These are phyloP conservation scores for Pyrrhia umbra DNA, from an alignment of 2,888 invertebrate species.

Conservation along the genomic window DNA sequence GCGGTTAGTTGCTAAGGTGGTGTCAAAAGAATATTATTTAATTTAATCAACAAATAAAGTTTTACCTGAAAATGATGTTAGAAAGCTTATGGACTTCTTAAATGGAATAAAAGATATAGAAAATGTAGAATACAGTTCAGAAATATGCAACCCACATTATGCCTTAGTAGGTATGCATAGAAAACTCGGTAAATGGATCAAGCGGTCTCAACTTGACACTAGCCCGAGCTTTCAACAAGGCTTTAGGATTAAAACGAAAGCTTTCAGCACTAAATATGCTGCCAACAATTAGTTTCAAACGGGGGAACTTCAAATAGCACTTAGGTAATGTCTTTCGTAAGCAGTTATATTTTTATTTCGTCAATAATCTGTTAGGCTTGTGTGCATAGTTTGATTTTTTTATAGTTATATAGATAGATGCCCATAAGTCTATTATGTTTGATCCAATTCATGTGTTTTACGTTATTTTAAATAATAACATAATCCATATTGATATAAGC, in stretches of 20 bases:
- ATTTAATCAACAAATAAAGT: neutral
- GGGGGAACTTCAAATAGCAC: conserved; percentile 23
- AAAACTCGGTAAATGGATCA: conserved; percentile 59
- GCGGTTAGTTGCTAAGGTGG: neutral
- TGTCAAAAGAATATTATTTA: neutral
- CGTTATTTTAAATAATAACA: neutral
- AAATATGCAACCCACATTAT: conserved; percentile 39
- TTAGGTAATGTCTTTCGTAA: conserved; percentile 3
- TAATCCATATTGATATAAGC: neutral
- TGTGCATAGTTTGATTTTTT: neutral
- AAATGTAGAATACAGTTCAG: neutral
- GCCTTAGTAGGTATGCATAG: conserved; percentile 6
- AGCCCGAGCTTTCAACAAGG: conserved; percentile 51
- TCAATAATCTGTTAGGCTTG: neutral
- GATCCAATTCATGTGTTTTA: neutral
- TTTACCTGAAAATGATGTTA: neutral
- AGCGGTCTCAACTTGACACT: conserved; percentile 60
- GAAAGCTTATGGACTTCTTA: neutral
- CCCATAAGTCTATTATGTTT: neutral
- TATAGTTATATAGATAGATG: neutral
- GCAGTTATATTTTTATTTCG: neutral
- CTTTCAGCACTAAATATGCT: conserved; percentile 55
- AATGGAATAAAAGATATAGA: neutral
- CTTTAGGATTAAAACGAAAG: conserved; percentile 64
- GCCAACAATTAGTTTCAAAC: conserved; percentile 46